Evolutionary conservation across 1,140 invertebrate species (phyloP).

Genomic region (Parapsyche elsis): DNA sequence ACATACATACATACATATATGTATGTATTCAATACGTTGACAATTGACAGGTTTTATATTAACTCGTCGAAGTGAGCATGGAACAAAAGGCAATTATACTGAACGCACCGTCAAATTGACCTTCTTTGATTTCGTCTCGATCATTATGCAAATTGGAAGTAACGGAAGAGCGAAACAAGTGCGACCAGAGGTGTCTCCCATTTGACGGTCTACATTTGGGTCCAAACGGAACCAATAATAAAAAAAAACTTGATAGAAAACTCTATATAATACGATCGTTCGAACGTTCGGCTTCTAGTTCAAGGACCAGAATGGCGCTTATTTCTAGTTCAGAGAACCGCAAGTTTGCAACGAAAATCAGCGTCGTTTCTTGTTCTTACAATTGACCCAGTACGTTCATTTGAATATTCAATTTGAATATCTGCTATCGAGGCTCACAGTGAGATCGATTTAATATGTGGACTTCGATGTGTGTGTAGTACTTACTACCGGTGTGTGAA

Average conservation of each 20-base stretch:
- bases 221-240: slow-evolving; percentile 3
- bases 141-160: slow-evolving; percentile 51
- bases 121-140: slow-evolving; percentile 48
- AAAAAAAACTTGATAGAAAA: slow-evolving; percentile 14
- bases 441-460: background rate
- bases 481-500: background rate
- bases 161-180: slow-evolving; percentile 47
- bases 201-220: slow-evolving; percentile 31
- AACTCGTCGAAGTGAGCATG: background rate
- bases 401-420: background rate
- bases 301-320: slow-evolving; percentile 11
- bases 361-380: background rate
- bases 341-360: slow-evolving; percentile 6
- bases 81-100: slow-evolving; percentile 31
- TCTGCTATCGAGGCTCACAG: background rate
- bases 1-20: background rate
- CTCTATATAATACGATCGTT: background rate
- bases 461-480: background rate
- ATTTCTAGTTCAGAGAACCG: slow-evolving; percentile 25
- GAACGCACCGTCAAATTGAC: slow-evolving; percentile 36
- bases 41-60: too few relatives aligned
- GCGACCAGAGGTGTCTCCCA: slow-evolving; percentile 22
- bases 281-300: slow-evolving; percentile 9
- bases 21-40: background rate
- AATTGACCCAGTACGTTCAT: background rate